phyloP scores from a whole-genome alignment of 2,113 vertebrate species.

The Gymnocephalus cernua region DNA sequence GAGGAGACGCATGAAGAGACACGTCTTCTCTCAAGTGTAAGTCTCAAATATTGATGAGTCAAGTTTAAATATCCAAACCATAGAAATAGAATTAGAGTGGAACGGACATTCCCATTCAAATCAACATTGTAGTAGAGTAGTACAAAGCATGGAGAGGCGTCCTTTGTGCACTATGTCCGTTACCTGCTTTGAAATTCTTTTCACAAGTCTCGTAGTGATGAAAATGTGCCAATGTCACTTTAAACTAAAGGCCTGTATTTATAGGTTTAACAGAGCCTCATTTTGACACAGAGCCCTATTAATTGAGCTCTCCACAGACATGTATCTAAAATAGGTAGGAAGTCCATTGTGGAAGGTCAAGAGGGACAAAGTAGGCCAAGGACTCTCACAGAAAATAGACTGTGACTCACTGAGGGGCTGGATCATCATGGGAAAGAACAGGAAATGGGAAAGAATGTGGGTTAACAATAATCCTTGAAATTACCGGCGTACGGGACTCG shows the following conservation, averaged over 20 bases:
- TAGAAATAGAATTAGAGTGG: too few relatives aligned
- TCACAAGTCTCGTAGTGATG: slow-evolving; percentile 37
- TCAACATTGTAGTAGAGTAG: too few relatives aligned
- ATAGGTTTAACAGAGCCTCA: slow-evolving; percentile 69
- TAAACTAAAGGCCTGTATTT: slow-evolving; percentile 72
- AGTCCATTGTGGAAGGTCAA: slow-evolving; percentile 78
- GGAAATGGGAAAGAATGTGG: slow-evolving; percentile 69
- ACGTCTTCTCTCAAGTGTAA: not conserved
- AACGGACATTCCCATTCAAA: too few relatives aligned
- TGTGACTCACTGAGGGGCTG: slow-evolving; percentile 63
- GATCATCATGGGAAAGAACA: slow-evolving; percentile 67
- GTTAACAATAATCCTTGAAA: slow-evolving; percentile 75
- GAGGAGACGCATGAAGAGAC: not conserved
- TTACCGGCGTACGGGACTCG: slow-evolving; percentile 7
- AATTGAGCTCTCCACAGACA: slow-evolving; percentile 81
- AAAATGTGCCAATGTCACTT: slow-evolving; percentile 75
- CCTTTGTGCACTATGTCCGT: not conserved
- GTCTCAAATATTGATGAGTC: not conserved
- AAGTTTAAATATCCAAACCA: too few relatives aligned
- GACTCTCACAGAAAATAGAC: slow-evolving; percentile 84
- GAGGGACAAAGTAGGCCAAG: slow-evolving; percentile 86
- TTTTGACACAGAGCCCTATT: slow-evolving; percentile 77
- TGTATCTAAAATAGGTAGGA: slow-evolving; percentile 80
- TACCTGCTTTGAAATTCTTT: slow-evolving; percentile 26
- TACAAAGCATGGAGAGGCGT: too few relatives aligned